phyloP scores from a whole-genome alignment of 1,140 invertebrate genomes.

The Zaprionus davidi region DNA sequence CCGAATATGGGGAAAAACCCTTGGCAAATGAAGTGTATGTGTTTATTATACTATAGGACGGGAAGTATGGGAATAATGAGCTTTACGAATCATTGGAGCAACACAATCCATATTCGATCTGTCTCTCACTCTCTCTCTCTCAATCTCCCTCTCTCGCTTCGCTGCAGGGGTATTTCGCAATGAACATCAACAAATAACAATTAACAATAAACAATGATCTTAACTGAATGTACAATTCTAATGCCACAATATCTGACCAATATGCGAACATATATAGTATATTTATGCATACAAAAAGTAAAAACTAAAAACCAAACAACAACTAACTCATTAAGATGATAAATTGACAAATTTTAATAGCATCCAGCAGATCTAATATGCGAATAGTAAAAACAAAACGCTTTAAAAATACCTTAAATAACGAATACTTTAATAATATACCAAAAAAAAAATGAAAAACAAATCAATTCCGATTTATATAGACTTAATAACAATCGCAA shows the following conservation, averaged over 20 bases:
- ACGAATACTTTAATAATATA: conserved; percentile 10
- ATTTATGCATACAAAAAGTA: conserved; percentile 25
- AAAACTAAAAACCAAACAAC: not conserved
- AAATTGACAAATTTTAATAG: conserved; percentile 68
- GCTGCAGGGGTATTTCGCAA: conserved; percentile 15
- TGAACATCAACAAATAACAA: conserved; percentile 4
- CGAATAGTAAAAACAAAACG: conserved; percentile 41
- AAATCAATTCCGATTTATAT: conserved; percentile 43
- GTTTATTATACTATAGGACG: not conserved
- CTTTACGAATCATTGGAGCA: conserved; percentile 1
- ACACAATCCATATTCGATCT: not conserved
- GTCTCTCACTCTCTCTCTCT: not conserved
- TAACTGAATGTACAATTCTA: conserved; percentile 59
- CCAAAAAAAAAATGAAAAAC: not conserved
- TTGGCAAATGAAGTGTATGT: not conserved
- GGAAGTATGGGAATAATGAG: not conserved
- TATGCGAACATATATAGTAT: conserved; percentile 36
- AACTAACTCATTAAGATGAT: conserved; percentile 44
- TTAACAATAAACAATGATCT: conserved; percentile 49
- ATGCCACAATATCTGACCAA: conserved; percentile 61
- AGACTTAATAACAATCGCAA: conserved; percentile 37
- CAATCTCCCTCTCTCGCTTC: not conserved
- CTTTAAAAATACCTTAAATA: conserved; percentile 31
- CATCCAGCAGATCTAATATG: conserved; percentile 37
- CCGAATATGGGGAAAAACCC: conserved; percentile 3